Conservation (phyloP, 2,888 invertebrate genomes). For the Vesta saturnalis region DNA sequence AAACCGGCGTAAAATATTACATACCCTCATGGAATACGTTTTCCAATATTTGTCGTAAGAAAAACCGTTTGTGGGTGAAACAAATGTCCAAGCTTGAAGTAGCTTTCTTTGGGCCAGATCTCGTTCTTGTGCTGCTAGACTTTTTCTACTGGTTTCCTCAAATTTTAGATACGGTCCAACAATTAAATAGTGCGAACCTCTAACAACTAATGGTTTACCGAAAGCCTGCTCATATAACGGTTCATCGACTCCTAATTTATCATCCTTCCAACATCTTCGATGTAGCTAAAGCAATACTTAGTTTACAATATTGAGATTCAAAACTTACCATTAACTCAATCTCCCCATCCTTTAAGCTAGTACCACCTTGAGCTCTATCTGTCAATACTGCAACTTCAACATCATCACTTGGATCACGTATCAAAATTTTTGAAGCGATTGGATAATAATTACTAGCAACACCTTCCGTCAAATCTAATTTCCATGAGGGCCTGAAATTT, state of each 20-base stretch:
- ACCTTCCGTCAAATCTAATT: slow-evolving; percentile 73
- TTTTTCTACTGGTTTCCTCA: slow-evolving; percentile 49
- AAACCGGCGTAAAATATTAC: slow-evolving; percentile 5
- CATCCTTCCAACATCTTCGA: slow-evolving; percentile 84
- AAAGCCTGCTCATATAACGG: slow-evolving; percentile 84
- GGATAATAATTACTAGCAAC: slow-evolving; percentile 95
- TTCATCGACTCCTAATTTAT: slow-evolving; percentile 93
- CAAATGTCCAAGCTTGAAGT: slow-evolving; percentile 69
- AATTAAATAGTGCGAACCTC: slow-evolving; percentile 73
- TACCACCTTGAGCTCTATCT: slow-evolving; percentile 86
- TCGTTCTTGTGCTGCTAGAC: slow-evolving; percentile 61
- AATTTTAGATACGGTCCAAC: slow-evolving; percentile 55
- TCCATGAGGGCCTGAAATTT: slow-evolving; percentile 80
- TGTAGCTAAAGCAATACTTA: slow-evolving; percentile 71
- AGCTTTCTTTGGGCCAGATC: slow-evolving; percentile 66
- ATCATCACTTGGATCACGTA: slow-evolving; percentile 65
- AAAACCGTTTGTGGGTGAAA: slow-evolving; percentile 66
- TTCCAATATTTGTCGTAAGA: slow-evolving; percentile 64
- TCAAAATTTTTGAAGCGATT: slow-evolving; percentile 80
- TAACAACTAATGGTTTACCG: slow-evolving; percentile 74
- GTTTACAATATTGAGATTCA: neutral
- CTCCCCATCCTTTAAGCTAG: slow-evolving; percentile 77
- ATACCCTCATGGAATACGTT: slow-evolving; percentile 61
- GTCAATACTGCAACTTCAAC: slow-evolving; percentile 71
- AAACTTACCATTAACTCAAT: slow-evolving; percentile 78